A percentile compares a stretch with the other conserved stretches of the same genome.
Evolutionary conservation across 2,113 vertebrate species (phyloP).

Genomic region (Lanius collurio): DNA sequence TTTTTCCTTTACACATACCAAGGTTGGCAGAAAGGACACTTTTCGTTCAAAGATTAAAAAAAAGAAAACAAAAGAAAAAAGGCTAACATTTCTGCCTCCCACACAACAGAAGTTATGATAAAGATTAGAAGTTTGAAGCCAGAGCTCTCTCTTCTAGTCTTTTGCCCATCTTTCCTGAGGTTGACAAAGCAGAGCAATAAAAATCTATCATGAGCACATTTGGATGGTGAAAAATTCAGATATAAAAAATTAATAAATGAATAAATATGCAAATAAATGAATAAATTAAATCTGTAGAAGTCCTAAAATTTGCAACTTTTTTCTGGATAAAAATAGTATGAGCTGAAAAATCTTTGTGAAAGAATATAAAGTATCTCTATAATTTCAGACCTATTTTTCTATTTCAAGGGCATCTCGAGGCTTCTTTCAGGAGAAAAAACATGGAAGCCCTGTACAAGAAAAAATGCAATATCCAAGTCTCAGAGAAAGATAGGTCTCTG

Average conservation of each 20-base stretch:
- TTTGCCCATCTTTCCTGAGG: background rate
- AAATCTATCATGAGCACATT: background rate
- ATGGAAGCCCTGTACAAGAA: background rate
- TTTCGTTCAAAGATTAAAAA: background rate
- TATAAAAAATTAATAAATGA: background rate
- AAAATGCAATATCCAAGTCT: background rate
- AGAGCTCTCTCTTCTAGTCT: background rate
- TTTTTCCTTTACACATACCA: background rate
- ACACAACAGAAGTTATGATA: background rate
- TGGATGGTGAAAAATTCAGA: background rate
- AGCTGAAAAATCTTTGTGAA: background rate
- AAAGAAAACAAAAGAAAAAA: rapidly evolving
- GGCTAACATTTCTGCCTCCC: background rate
- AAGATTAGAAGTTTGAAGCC: background rate
- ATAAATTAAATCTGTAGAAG: background rate
- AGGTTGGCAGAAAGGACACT: background rate
- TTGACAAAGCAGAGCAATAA: background rate
- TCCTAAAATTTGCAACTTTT: background rate
- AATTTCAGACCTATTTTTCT: background rate
- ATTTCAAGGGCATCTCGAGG: background rate
- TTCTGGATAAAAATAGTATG: background rate
- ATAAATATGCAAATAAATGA: background rate
- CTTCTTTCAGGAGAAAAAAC: background rate
- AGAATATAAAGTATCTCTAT: background rate
- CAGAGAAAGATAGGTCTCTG: background rate